These are phyloP conservation scores for Epicauta chinensis DNA, from an alignment of 1,140 invertebrate genomes.

Conservation along the genomic window DNA sequence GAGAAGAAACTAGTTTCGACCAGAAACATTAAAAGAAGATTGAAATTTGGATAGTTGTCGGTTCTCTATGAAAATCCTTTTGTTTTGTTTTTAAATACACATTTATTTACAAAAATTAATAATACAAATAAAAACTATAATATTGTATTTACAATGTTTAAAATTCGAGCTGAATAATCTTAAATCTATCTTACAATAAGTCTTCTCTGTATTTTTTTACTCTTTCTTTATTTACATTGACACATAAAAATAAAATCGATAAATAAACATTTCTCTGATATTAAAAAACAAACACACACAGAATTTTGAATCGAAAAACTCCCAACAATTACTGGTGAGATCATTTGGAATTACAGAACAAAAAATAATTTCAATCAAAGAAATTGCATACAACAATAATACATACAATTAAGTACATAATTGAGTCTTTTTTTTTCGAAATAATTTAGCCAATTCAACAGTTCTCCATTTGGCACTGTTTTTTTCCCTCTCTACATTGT, in stretches of 20 bases:
- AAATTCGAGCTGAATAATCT: conserved; percentile 26
- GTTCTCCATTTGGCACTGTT: too few relatives aligned
- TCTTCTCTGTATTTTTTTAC: too few relatives aligned
- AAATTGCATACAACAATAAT: conserved; percentile 10
- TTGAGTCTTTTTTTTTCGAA: conserved; percentile 19
- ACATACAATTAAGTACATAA: conserved; percentile 19
- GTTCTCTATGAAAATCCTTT: too few relatives aligned
- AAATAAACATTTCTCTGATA: conserved; percentile 12
- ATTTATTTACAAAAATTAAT: conserved; percentile 42
- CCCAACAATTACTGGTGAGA: conserved; percentile 8
- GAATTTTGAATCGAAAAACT: conserved; percentile 6
- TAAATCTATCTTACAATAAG: not conserved
- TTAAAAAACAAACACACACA: conserved; percentile 18
- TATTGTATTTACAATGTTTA: conserved; percentile 36
- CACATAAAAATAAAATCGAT: conserved; percentile 18
- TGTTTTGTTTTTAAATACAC: conserved; percentile 26
- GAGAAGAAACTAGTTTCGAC: too few relatives aligned
- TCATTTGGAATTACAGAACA: conserved; percentile 11
- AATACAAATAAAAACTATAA: conserved; percentile 37
- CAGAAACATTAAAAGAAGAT: too few relatives aligned
- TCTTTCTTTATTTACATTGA: conserved; percentile 21
- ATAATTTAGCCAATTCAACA: too few relatives aligned
- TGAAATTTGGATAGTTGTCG: too few relatives aligned
- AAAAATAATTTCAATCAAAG: not conserved
- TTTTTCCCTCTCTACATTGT: too few relatives aligned